phyloP scores from a whole-genome alignment of 2,888 invertebrate genomes.

The Heliconius cydno region DNA sequence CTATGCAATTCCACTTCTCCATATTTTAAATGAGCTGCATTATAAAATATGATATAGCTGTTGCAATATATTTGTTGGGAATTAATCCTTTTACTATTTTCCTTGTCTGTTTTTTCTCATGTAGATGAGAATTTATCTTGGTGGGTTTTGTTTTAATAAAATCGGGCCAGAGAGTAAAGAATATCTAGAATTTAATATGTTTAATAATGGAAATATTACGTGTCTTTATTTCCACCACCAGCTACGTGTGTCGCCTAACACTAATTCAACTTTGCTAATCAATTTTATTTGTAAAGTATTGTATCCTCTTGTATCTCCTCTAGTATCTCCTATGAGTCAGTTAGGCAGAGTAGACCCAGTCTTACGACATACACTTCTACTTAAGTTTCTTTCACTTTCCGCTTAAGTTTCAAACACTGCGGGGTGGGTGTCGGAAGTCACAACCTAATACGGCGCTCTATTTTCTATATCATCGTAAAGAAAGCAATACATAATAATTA shows the following conservation, averaged over 20 bases:
- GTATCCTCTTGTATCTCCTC: too few species aligned
- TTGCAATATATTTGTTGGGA: not conserved
- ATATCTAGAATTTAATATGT: not conserved
- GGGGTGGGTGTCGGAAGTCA: not conserved
- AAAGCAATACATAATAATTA: too few species aligned
- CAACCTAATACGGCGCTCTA: not conserved
- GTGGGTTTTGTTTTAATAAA: not conserved
- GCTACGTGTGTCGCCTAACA: not conserved
- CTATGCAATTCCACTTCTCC: conserved; percentile 16
- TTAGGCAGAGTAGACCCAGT: too few species aligned
- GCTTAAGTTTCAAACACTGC: not conserved
- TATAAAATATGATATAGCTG: not conserved
- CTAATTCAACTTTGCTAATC: too few species aligned
- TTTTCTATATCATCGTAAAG: not conserved
- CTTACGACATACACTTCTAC: not conserved
- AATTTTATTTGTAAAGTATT: too few species aligned
- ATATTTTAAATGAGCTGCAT: conserved; percentile 18
- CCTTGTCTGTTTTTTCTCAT: not conserved
- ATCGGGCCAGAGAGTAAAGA: not conserved
- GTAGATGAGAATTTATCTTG: not conserved
- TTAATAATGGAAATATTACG: not conserved
- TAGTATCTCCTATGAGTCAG: too few species aligned
- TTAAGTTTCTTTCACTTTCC: not conserved
- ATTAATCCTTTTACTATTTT: conserved; percentile 3
- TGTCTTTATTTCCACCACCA: not conserved